Conservation (phyloP, 2,113 vertebrate species). For the Megalops atlanticus region DNA sequence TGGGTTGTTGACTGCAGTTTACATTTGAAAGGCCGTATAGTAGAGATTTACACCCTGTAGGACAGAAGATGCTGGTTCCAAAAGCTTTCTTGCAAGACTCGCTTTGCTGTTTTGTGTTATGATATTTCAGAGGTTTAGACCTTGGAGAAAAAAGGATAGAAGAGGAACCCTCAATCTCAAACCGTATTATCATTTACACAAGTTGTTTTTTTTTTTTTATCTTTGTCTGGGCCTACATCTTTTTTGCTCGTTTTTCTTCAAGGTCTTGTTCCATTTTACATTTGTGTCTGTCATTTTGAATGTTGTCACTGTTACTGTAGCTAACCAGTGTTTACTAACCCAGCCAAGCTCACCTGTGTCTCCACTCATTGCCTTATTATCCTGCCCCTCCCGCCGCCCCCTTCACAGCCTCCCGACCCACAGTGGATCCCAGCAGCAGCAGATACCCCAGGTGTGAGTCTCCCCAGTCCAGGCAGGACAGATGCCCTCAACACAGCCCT, state of each 20-base stretch:
- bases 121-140: not conserved
- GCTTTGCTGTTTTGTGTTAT: not conserved
- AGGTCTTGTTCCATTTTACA: not conserved
- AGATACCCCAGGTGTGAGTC: not conserved
- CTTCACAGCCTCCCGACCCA: conserved; percentile 46
- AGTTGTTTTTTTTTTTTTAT: not conserved
- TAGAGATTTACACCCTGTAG: conserved; percentile 10
- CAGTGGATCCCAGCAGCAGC: conserved; percentile 31
- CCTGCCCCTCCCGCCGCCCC: conserved; percentile 19
- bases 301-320: conserved; percentile 22
- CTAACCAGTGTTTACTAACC: conserved; percentile 57
- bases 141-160: not conserved
- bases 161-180: not conserved
- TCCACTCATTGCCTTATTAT: conserved; percentile 44
- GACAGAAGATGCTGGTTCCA: not conserved
- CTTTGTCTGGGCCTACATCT: not conserved
- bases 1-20: not conserved
- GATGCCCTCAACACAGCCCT: not conserved
- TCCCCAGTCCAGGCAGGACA: conserved; percentile 3
- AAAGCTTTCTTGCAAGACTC: not conserved
- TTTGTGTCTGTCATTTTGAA: conserved; percentile 13
- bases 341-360: conserved; percentile 40
- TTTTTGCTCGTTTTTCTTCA: not conserved
- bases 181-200: not conserved
- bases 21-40: conserved; percentile 35